Evolutionary conservation across 2,888 invertebrate species (phyloP).

Genomic region (Ophion slaviceki): DNA sequence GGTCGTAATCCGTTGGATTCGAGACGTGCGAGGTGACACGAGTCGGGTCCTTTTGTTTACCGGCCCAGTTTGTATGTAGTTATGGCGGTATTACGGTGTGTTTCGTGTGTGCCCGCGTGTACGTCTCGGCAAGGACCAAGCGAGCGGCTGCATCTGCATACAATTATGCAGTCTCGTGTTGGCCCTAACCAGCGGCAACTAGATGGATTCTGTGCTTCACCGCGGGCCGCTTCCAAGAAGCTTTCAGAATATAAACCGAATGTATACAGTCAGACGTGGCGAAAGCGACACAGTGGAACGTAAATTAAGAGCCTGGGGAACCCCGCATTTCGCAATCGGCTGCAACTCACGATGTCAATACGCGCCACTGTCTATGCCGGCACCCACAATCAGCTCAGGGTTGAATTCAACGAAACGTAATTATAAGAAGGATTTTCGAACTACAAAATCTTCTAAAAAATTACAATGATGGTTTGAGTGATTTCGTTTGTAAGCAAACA

Average conservation of each 20-base stretch:
- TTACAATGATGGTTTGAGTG: no score
- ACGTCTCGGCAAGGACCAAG: slow-evolving; percentile 66
- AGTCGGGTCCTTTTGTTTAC: background rate
- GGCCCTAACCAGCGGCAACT: slow-evolving; percentile 74
- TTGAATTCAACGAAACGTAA: background rate
- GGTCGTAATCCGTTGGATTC: slow-evolving; percentile 2
- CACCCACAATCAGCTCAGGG: background rate
- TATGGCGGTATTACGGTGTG: slow-evolving; percentile 20
- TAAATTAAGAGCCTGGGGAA: background rate
- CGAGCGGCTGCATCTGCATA: slow-evolving; percentile 76
- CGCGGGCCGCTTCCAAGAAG: slow-evolving; percentile 33
- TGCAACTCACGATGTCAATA: background rate
- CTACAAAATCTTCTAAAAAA: no score
- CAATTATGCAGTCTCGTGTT: slow-evolving; percentile 77
- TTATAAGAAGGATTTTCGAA: background rate
- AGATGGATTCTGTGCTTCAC: slow-evolving; percentile 56
- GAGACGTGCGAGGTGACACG: background rate
- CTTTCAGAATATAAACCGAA: slow-evolving; percentile 47
- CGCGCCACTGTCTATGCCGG: background rate
- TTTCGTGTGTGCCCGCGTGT: slow-evolving; percentile 24
- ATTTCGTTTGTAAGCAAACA: no score
- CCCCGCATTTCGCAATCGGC: slow-evolving; percentile 9
- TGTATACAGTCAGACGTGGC: slow-evolving; percentile 11
- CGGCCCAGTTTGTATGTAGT: background rate
- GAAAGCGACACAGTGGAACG: background rate